Evolutionary conservation across 1,140 invertebrate genomes (phyloP).

Genomic region (Orchestia grillus): DNA sequence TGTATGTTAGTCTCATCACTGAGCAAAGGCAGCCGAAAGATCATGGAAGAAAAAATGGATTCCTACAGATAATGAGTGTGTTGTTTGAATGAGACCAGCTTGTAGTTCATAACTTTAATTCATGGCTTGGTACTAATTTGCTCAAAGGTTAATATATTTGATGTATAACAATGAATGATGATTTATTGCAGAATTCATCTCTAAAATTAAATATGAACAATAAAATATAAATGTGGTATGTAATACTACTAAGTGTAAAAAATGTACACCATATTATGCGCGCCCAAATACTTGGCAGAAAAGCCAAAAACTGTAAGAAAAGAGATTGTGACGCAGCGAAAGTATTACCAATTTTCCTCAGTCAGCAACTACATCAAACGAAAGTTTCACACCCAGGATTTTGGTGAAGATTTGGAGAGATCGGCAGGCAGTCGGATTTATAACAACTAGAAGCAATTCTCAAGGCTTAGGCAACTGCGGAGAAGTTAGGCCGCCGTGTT

Average conservation of each 20-base stretch:
- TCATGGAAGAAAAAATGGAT: background rate
- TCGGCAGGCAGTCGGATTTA: background rate
- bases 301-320: background rate
- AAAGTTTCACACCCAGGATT: background rate
- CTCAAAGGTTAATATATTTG: background rate
- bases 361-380: background rate
- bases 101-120: background rate
- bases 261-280: background rate
- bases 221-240: background rate
- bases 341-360: background rate
- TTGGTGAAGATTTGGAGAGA: background rate
- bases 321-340: background rate
- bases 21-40: background rate
- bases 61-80: background rate
- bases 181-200: background rate
- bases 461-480: constrained; percentile 11
- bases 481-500: background rate
- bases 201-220: background rate
- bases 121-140: background rate
- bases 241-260: background rate
- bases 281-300: background rate
- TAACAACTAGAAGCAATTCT: background rate
- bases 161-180: background rate
- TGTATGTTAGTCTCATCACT: background rate
- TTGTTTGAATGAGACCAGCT: background rate